These are phyloP conservation scores for Anadara kagoshimensis DNA, from an alignment of 1,140 invertebrate species.

Conservation along the genomic window DNA sequence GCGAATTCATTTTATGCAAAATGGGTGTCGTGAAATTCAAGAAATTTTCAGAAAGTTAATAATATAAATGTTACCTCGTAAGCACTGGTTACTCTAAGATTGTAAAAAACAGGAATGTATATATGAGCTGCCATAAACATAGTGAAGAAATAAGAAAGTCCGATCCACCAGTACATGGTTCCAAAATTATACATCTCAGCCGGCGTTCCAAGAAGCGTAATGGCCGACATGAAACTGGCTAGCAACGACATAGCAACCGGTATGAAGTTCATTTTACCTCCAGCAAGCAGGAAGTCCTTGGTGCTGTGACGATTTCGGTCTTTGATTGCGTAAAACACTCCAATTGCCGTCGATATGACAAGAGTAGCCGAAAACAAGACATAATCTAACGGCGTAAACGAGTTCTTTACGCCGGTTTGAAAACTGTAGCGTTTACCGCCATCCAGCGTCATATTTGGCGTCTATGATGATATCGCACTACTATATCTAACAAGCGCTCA, in stretches of 20 bases:
- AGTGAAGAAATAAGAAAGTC: slow-evolving; percentile 76
- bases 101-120: slow-evolving; percentile 92
- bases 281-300: slow-evolving; percentile 85
- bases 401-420: slow-evolving; percentile 18
- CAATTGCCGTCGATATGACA: slow-evolving; percentile 77
- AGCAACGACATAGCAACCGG: slow-evolving; percentile 59
- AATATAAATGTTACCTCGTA: slow-evolving; percentile 83
- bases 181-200: slow-evolving; percentile 58
- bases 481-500: too few relatives aligned
- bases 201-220: slow-evolving; percentile 84
- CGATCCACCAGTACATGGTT: slow-evolving; percentile 54
- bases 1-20: too few relatives aligned
- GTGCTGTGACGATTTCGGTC: slow-evolving; percentile 89
- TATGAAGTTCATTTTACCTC: slow-evolving; percentile 81
- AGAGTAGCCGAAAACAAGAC: slow-evolving; percentile 33
- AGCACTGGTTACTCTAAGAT: slow-evolving; percentile 86
- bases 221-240: slow-evolving; percentile 92
- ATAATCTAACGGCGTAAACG: slow-evolving; percentile 32
- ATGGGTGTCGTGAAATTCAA: too few relatives aligned
- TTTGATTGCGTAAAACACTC: slow-evolving; percentile 86
- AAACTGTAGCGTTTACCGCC: slow-evolving; percentile 28
- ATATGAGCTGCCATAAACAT: slow-evolving; percentile 86
- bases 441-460: too few relatives aligned
- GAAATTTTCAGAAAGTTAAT: too few relatives aligned
- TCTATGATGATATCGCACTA: too few relatives aligned